Evolutionary conservation across 1,140 invertebrate genomes (phyloP).

Genomic region (Euschistus heros): DNA sequence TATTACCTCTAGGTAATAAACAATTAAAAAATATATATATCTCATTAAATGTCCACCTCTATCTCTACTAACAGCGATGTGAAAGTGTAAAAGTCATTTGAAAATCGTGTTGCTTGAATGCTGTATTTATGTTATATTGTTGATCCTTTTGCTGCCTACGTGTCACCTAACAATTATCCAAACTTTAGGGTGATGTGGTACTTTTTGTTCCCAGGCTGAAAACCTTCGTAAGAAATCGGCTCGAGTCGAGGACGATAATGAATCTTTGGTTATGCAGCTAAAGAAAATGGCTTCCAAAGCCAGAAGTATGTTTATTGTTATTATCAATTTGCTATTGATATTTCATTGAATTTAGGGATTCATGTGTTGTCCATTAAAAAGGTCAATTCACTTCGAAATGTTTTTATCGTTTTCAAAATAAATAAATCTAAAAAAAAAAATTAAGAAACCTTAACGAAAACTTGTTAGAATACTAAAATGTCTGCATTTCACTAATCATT

Average conservation of each 20-base stretch:
- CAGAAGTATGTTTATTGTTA: slow-evolving; percentile 48
- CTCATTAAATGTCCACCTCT: background rate
- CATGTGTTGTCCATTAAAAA: background rate
- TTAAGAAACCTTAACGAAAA: background rate
- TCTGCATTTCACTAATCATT: background rate
- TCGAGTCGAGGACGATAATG: slow-evolving; percentile 86
- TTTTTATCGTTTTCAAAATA: too few relatives aligned
- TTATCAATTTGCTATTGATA: slow-evolving; percentile 14
- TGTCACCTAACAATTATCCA: background rate
- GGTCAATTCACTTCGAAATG: too few relatives aligned
- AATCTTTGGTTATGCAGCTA: slow-evolving; percentile 79
- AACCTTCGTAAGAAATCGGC: slow-evolving; percentile 75
- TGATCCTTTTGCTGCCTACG: background rate
- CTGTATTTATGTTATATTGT: slow-evolving; percentile 4
- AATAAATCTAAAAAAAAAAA: too few relatives aligned
- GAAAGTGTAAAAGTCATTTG: background rate
- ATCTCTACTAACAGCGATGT: slow-evolving; percentile 11
- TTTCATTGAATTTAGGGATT: slow-evolving; percentile 4
- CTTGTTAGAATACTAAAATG: background rate
- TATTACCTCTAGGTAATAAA: slow-evolving; percentile 32
- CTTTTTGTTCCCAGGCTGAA: slow-evolving; percentile 52
- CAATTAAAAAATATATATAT: background rate
- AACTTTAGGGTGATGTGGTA: slow-evolving; percentile 8
- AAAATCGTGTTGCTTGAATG: background rate
- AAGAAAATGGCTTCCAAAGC: slow-evolving; percentile 85